These are phyloP conservation scores for Anguilla anguilla DNA, from an alignment of 2,797 vertebrate species.

Conservation along the genomic window DNA sequence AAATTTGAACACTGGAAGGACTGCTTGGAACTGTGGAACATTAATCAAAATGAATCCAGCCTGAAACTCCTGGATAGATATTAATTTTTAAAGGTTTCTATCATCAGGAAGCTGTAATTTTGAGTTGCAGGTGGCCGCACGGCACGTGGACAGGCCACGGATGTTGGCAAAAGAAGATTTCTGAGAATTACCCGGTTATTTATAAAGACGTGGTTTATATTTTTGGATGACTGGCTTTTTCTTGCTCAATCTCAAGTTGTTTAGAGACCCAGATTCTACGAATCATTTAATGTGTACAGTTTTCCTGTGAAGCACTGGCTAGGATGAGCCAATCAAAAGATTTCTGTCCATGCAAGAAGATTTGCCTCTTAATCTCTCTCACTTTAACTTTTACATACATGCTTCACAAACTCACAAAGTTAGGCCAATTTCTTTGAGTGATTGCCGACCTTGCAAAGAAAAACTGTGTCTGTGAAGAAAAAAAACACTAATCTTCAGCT, in stretches of 20 bases:
- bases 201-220: neutral
- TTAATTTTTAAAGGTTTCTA: neutral
- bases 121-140: neutral
- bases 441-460: too few species aligned
- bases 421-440: neutral
- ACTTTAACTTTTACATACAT: neutral
- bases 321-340: neutral
- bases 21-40: neutral
- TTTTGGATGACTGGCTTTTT: neutral
- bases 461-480: neutral
- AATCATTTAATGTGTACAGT: neutral
- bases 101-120: neutral
- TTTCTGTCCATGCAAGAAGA: neutral
- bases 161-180: neutral
- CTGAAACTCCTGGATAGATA: neutral
- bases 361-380: neutral
- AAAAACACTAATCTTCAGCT: neutral
- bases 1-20: neutral
- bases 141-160: neutral
- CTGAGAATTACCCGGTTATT: neutral
- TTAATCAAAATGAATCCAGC: neutral
- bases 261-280: neutral
- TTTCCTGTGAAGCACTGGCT: neutral
- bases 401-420: neutral
- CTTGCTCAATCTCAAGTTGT: neutral